Evolutionary conservation across 2,797 vertebrate species (phyloP).

Genomic region (Helostoma temminkii): DNA sequence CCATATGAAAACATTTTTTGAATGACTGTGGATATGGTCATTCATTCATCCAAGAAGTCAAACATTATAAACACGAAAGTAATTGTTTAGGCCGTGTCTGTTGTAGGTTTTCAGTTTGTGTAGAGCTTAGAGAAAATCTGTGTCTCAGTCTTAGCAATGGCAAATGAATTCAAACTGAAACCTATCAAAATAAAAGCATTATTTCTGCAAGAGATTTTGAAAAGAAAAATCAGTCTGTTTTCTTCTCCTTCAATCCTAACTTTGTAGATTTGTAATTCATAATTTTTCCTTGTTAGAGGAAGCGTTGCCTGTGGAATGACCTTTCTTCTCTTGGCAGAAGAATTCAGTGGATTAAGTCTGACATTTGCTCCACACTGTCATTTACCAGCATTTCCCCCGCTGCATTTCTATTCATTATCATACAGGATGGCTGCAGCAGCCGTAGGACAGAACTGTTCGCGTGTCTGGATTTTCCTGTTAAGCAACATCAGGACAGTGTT

Average conservation of each 20-base stretch:
- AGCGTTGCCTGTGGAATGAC: conserved; percentile 35
- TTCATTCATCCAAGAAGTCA: too few relatives aligned
- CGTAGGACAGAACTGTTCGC: conserved; percentile 11
- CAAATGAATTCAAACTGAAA: too few relatives aligned
- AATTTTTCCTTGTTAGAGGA: not conserved
- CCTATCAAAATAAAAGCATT: too few relatives aligned
- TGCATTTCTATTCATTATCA: conserved; percentile 11
- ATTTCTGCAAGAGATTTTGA: not conserved
- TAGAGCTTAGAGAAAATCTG: too few relatives aligned
- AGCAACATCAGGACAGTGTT: conserved; percentile 26
- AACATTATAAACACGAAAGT: too few relatives aligned
- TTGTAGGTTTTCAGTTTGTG: too few relatives aligned
- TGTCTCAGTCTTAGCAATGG: too few relatives aligned
- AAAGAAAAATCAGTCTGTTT: too few relatives aligned
- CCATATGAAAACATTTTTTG: too few relatives aligned
- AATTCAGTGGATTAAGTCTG: conserved; percentile 50
- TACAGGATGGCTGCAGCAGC: conserved; percentile 4
- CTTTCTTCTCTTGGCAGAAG: conserved; percentile 53
- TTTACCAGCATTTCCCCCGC: conserved; percentile 30
- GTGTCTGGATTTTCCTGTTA: conserved; percentile 69
- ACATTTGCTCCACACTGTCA: conserved; percentile 53
- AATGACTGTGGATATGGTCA: too few relatives aligned
- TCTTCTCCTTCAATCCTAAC: not conserved
- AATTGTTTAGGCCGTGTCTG: too few relatives aligned
- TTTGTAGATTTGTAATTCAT: conserved; percentile 2